Evolutionary conservation across 2,888 invertebrate genomes (phyloP).

Genomic region (Molorchus minor): DNA sequence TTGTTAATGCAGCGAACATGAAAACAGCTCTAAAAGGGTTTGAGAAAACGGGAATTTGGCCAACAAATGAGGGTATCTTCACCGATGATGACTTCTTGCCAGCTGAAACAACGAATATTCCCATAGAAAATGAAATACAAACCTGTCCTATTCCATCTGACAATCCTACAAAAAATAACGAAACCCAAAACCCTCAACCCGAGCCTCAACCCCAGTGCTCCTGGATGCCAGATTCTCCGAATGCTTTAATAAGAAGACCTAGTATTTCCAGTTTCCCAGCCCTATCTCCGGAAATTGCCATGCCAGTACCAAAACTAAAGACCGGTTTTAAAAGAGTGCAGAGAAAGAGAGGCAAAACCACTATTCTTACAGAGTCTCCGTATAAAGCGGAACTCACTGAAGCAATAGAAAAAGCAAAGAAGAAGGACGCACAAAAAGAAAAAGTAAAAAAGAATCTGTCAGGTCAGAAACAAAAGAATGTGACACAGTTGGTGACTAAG

Average conservation of each 20-base stretch:
- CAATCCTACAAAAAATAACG: slow-evolving; percentile 1
- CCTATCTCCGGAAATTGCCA: slow-evolving; percentile 2
- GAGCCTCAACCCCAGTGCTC: slow-evolving; percentile 6
- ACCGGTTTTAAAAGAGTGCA: background rate
- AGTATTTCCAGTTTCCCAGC: slow-evolving; percentile 1
- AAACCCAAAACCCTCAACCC: slow-evolving; percentile 2
- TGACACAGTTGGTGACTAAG: background rate
- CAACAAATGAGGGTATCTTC: slow-evolving; percentile 1
- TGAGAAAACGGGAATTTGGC: slow-evolving; percentile 5
- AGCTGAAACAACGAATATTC: slow-evolving; percentile 4
- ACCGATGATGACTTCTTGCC: no score
- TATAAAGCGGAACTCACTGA: no score
- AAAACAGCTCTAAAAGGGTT: slow-evolving; percentile 1
- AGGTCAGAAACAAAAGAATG: slow-evolving; percentile 5
- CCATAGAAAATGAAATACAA: slow-evolving; percentile 2
- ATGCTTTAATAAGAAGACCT: slow-evolving; percentile 2
- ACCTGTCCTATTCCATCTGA: background rate
- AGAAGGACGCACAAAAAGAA: background rate
- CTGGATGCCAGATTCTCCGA: slow-evolving; percentile 6
- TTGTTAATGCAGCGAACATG: slow-evolving; percentile 7
- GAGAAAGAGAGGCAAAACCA: slow-evolving; percentile 7
- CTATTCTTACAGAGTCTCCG: slow-evolving; percentile 3
- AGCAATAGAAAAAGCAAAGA: slow-evolving; percentile 1
- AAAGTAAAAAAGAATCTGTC: no score
- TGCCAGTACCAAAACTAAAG: slow-evolving; percentile 8